Evolutionary conservation across 2,797 vertebrate genomes (phyloP), one percentile per base, ranked within the genome.

Genomic region (Sternotherus odoratus): DNA sequence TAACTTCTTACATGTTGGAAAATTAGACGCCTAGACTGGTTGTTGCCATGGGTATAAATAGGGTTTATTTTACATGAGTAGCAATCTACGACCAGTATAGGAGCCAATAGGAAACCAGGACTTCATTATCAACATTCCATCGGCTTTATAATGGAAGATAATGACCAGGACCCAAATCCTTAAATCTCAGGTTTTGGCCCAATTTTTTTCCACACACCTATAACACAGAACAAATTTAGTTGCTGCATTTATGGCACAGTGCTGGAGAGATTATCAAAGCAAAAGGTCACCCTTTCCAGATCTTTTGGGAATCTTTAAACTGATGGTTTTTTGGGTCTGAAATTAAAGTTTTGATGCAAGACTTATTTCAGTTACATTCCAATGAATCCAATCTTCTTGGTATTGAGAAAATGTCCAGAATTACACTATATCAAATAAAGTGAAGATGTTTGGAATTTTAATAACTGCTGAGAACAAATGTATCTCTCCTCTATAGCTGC

Each of bases 341-440:
- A 96, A 91, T 93, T 66, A 91, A 85, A 94, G 82, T 83, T 92
- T 72, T 0, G 3, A 28, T 91, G 86, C 28, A 46, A 88, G 87
- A 75, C 72, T 91, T 94, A 50, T 95, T 83, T 87, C 78, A 66
- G 53, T 91, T 92, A 57, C 86, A 85, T 97, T 90, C 95, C 86
- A 88, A 75, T 85, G 90, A 87, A 96, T 91, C 69, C 80, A 86
- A 54, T 94, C 85, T 92, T 84, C 88, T 77, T 54, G 36, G 56
- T 86, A 89, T 87, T 92, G 94, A 94, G 89, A 84, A 95, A 90
- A 92, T 87, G 90, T 88, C 90, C 82, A 56, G 56, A 94, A 96
- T 97, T 91, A 94, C 86, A 66, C 86, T 88, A 63, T 94, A 95
- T 96, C 96, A 96, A 97, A 97, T 97, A 96, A 96, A 95, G 78